Evolutionary conservation across 2,797 vertebrate species (phyloP).

Genomic region (Columba guinea): DNA sequence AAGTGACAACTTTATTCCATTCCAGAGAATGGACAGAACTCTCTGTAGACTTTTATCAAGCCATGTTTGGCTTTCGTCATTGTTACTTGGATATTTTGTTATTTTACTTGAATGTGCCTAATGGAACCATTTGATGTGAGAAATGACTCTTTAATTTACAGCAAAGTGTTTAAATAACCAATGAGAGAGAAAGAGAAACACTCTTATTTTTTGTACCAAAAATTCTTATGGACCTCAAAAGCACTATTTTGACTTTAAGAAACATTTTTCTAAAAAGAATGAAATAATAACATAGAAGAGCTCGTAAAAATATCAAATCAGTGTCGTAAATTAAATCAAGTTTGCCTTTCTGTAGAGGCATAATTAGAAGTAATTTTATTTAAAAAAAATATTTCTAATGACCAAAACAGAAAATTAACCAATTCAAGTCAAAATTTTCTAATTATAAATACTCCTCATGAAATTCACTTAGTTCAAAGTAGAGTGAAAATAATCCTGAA

Average conservation of each 20-base stretch:
- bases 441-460: constrained; percentile 8
- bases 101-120: constrained; percentile 89
- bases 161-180: constrained; percentile 75
- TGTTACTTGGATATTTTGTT: constrained; percentile 84
- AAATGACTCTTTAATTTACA: constrained; percentile 80
- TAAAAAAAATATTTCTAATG: constrained; percentile 1
- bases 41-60: constrained; percentile 86
- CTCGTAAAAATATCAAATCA: constrained; percentile 62
- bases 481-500: constrained; percentile 17
- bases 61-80: constrained; percentile 85
- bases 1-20: constrained; percentile 89
- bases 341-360: constrained; percentile 67
- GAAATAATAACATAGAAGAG: constrained; percentile 63
- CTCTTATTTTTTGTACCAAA: constrained; percentile 85
- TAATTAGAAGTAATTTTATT: constrained; percentile 65
- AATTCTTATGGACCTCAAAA: constrained; percentile 80
- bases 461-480: constrained; percentile 12
- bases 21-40: constrained; percentile 95
- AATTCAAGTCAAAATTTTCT: constrained; percentile 39
- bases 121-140: constrained; percentile 84
- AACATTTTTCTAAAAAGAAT: constrained; percentile 68
- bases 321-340: constrained; percentile 68
- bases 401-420: constrained; percentile 9
- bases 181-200: constrained; percentile 69
- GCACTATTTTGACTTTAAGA: constrained; percentile 82